Conservation (phyloP, 2,113 vertebrate genomes). For the Zeus faber region DNA sequence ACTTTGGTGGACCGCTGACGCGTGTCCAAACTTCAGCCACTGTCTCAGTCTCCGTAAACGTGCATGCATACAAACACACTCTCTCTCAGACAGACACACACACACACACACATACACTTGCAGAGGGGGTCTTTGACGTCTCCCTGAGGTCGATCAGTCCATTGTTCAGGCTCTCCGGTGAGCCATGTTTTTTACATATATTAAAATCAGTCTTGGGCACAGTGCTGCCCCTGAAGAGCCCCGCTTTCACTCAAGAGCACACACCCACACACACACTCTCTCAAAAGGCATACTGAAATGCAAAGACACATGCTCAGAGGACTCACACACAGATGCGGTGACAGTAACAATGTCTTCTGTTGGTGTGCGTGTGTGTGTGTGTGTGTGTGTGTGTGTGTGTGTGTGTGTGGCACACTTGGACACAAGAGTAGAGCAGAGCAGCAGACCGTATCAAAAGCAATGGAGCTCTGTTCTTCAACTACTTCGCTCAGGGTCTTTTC, state of each 20-base stretch:
- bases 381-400: conserved; percentile 13
- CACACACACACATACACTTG: conserved; percentile 15
- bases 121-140: conserved; percentile 48
- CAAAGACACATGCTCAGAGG: background rate
- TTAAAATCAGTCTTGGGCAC: conserved; percentile 68
- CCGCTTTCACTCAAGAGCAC: conserved; percentile 28
- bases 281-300: background rate
- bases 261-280: conserved; percentile 9
- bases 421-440: conserved; percentile 51
- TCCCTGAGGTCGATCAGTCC: conserved; percentile 68
- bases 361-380: background rate
- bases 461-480: conserved; percentile 29
- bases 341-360: no score
- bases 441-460: conserved; percentile 56
- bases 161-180: conserved; percentile 64
- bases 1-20: conserved; percentile 45
- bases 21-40: conserved; percentile 59
- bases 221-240: conserved; percentile 50
- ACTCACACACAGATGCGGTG: conserved; percentile 25
- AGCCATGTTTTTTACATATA: conserved; percentile 72
- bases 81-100: conserved; percentile 12
- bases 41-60: conserved; percentile 32
- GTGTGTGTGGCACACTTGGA: conserved; percentile 41
- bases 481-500: conserved; percentile 46
- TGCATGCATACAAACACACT: conserved; percentile 3